Base-by-base conservation (phyloP, 2,113 vertebrate genomes). In the Mesoclemmys tuberculata region DNA sequence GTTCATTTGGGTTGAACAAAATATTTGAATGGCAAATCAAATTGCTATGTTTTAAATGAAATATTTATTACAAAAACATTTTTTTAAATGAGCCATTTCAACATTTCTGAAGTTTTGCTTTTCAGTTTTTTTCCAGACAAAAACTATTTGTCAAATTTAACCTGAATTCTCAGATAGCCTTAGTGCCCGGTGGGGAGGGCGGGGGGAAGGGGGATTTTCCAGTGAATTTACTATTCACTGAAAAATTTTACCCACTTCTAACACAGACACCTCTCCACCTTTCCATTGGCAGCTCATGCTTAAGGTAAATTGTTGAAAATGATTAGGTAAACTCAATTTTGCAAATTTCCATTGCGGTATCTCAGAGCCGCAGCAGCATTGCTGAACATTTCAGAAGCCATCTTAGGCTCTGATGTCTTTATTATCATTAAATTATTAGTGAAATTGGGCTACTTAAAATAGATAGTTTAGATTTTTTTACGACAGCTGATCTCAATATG, bases 371-470 rank as follows among this genome's bases (percentile, higher is more conserved):
- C 77, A 93, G 38, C 13, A 90, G 11, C 1, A 4, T 11, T 1
- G 0, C 24, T 90, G 49, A 68, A 51, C 1, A 38, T 51, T 88
- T 82, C 2, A 14, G 27, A 78, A 13, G 41, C 11, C 10, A 80
- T 90, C 90, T 41, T 92, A 77, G 49, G 71, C 19, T 29, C 29
- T 90, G 88, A 92, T 93, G 35, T 10, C 31, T 88, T 94, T 46
- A 9, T 29, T 31, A 93, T 10, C 44, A 49, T 24, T 2, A 7
- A 88, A 2, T 3, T 46, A 19, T 56, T 19, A 71, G 91, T 0
- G 0, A 89, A 90, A 54, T 55, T 79, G 4, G 77, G 87, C 46
- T 74, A 51, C 24, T 44, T 77, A 77, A 46, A 77, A 71, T 38
- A 71, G 41, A 46, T 26, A 68, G 71, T 77, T 2, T 27, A 4